Base-by-base conservation (phyloP, 2,113 vertebrate species). In the Hymenochirus boettgeri region DNA sequence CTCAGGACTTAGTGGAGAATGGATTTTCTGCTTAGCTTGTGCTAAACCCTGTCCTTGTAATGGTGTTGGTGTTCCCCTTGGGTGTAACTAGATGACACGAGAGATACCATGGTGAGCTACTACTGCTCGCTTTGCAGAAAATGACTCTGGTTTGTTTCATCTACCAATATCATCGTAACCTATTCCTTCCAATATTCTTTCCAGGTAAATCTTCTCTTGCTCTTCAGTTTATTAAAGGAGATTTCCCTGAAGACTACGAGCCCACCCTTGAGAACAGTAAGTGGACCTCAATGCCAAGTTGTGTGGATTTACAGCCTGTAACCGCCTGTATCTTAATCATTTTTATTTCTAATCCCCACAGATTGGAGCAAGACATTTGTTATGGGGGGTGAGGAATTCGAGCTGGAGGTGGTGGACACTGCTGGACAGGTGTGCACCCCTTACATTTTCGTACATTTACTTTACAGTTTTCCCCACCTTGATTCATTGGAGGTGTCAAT, bases 191-290 rank as follows among this genome's bases (percentile, higher is more conserved):
- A n/a, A n/a, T n/a, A n/a, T 35, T 35, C 9, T 21, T 13, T 37
- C 45, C 74, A 91, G 89, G 90, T 73, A 93, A 95, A 81, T 93
- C 91, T 17, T 95, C 91, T 61, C 84, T 91, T 65, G 86, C 88
- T 3, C 90, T 88, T 76, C 92, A 91, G 35, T 94, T 95, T 77
- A 79, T 91, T 74, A 87, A 92, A 79, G 90, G 88, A 66, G 85
- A 90, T 63, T 93, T 95, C 73, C 74, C 92, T 65, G 89, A 90
- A 77, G 85, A 84, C 29, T 94, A 90, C n/a, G 88, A 94, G 57
- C 91, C 91, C 62, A 90, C 87, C 33, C 93, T 90, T 66, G 91
- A 91, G 80, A 93, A 90, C 73, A 93, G 90, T 91, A 75, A 82
- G 89, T 89, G 18, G 60, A 11, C 15, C 15, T 18, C 19, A 1